These are phyloP conservation scores for Pampusana beccarii DNA, from an alignment of 2,113 vertebrate genomes.

Conservation along the genomic window DNA sequence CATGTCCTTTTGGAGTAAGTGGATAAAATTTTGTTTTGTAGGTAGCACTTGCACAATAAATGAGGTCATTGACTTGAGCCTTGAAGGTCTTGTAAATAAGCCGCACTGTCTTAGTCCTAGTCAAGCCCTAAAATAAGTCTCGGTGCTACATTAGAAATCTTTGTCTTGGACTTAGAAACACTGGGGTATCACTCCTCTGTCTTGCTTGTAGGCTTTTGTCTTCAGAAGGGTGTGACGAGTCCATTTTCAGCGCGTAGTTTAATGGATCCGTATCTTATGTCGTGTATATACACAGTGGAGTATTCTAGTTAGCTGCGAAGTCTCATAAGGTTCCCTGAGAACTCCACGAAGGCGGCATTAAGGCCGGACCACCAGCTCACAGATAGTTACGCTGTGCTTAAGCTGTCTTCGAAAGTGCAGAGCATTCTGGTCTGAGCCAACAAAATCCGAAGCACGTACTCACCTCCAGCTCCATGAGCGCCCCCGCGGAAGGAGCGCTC, in stretches of 20 bases:
- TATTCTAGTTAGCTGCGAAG: neutral
- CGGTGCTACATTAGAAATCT: neutral
- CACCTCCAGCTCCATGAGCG: neutral
- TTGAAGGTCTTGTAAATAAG: neutral
- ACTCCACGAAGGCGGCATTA: neutral
- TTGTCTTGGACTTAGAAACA: neutral
- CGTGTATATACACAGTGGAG: neutral
- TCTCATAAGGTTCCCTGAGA: neutral
- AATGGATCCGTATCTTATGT: rapidly evolving
- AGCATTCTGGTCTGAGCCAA: neutral
- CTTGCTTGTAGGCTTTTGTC: neutral
- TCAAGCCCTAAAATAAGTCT: neutral
- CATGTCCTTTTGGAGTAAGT: neutral
- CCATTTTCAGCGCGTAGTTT: neutral
- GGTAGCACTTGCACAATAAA: neutral
- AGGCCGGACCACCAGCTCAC: constrained; percentile 37
- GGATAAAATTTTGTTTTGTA: neutral
- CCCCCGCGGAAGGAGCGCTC: neutral
- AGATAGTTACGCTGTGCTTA: neutral
- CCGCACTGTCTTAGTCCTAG: neutral
- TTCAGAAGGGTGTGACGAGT: neutral
- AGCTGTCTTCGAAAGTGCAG: neutral
- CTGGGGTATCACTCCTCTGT: neutral
- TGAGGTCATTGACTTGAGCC: neutral
- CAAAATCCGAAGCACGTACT: neutral